A percentile compares a stretch with the other conserved stretches of the same genome.
These are phyloP conservation scores for Diploptera punctata DNA, from an alignment of 2,888 invertebrate genomes.

Conservation along the genomic window DNA sequence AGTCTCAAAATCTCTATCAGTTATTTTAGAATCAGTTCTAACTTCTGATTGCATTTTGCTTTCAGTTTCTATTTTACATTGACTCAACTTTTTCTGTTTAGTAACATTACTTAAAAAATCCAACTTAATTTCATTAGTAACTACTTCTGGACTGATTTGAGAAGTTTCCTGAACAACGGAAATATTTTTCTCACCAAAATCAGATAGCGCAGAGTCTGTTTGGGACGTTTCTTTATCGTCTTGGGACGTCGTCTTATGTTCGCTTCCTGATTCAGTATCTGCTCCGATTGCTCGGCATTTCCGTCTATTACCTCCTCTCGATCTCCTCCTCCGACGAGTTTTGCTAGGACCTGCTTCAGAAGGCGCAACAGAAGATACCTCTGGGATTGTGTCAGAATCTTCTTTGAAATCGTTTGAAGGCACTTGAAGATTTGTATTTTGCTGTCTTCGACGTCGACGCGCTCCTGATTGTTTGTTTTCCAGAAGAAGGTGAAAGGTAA, in stretches of 20 bases:
- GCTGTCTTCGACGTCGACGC: not conserved
- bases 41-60: too few relatives aligned
- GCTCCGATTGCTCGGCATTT: not conserved
- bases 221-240: not conserved
- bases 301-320: not conserved
- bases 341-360: not conserved
- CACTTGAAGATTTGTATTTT: not conserved
- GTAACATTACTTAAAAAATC: too few relatives aligned
- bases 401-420: not conserved
- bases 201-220: not conserved
- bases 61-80: too few relatives aligned
- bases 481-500: not conserved
- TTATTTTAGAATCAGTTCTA: too few relatives aligned
- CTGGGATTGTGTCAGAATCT: not conserved
- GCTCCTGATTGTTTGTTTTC: not conserved
- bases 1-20: too few relatives aligned
- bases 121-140: too few relatives aligned
- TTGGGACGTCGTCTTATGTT: not conserved
- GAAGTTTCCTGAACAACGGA: too few relatives aligned
- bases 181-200: too few relatives aligned
- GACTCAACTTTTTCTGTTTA: too few relatives aligned
- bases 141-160: too few relatives aligned
- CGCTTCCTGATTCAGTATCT: not conserved
- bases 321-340: not conserved
- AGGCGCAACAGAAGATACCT: not conserved